phyloP scores from a whole-genome alignment of 2,797 vertebrate genomes.

The Sebastes hubbsi region DNA sequence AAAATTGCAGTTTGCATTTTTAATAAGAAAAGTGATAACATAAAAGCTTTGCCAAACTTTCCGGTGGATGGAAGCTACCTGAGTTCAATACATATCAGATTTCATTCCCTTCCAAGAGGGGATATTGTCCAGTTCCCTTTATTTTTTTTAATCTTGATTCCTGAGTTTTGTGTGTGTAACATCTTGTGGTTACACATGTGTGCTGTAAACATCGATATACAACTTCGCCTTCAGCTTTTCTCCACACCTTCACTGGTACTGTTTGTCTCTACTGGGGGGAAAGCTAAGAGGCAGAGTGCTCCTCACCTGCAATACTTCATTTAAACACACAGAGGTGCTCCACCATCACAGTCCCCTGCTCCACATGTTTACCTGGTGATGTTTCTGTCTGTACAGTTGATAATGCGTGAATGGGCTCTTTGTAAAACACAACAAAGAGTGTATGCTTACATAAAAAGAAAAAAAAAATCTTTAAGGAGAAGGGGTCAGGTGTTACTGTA shows the following conservation, averaged over 20 bases:
- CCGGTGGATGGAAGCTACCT: conserved; percentile 20
- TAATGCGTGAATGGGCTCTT: not conserved
- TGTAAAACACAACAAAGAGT: not conserved
- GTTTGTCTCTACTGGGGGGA: not conserved
- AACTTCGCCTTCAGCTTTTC: not conserved
- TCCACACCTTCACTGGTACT: not conserved
- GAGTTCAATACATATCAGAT: conserved; percentile 27
- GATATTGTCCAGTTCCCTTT: not conserved
- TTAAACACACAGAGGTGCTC: conserved; percentile 62
- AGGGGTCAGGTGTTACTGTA: not conserved
- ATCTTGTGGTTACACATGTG: not conserved
- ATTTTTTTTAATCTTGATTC: not conserved
- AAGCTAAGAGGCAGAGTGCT: not conserved
- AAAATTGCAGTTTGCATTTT: not conserved
- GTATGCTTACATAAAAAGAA: not conserved
- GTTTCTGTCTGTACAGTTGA: not conserved
- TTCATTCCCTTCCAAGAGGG: conserved; percentile 14
- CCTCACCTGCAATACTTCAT: conserved; percentile 47
- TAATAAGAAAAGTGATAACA: conserved; percentile 6
- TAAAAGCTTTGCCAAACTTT: conserved; percentile 31
- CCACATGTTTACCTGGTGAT: not conserved
- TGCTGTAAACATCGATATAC: not conserved
- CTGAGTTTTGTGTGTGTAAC: not conserved
- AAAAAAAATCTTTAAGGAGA: not conserved
- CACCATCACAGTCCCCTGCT: conserved; percentile 26